These are phyloP conservation scores for Pseudopodoces humilis DNA, from an alignment of 2,113 vertebrate species.

Conservation along the genomic window DNA sequence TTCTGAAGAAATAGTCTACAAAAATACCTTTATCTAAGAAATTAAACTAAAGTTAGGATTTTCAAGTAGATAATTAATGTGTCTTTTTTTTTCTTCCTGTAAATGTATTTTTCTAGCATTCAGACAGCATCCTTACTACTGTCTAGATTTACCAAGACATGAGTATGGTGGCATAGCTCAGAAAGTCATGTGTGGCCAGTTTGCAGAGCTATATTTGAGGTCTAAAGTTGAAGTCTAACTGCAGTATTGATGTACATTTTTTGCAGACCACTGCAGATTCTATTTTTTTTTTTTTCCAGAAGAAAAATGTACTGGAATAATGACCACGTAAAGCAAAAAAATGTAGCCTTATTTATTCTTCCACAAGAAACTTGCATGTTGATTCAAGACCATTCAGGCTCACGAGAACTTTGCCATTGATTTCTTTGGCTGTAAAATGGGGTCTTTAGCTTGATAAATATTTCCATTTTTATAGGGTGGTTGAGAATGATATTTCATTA, in stretches of 20 bases:
- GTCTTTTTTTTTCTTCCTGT: neutral
- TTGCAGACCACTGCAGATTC: constrained; percentile 14
- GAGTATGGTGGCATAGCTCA: neutral
- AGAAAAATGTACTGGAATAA: constrained; percentile 29
- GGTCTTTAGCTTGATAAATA: neutral
- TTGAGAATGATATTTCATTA: neutral
- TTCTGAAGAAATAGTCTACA: neutral
- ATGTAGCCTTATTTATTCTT: constrained; percentile 22
- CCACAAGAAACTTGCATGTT: neutral
- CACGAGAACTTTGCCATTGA: neutral
- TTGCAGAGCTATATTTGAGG: neutral
- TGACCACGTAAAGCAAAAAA: constrained; percentile 13
- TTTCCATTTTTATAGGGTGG: neutral
- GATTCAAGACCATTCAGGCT: neutral
- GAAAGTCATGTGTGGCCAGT: neutral
- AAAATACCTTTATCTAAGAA: neutral
- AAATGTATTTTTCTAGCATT: neutral
- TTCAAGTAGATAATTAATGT: neutral
- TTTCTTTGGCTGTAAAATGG: neutral
- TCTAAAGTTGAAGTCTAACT: constrained; percentile 30
- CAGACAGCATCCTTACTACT: neutral
- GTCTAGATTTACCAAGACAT: constrained; percentile 1
- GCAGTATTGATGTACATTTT: neutral
- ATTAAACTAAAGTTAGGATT: neutral
- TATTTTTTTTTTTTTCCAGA: neutral